Conservation (phyloP, 2,888 invertebrate genomes). For the Netelia fuscicornis region DNA sequence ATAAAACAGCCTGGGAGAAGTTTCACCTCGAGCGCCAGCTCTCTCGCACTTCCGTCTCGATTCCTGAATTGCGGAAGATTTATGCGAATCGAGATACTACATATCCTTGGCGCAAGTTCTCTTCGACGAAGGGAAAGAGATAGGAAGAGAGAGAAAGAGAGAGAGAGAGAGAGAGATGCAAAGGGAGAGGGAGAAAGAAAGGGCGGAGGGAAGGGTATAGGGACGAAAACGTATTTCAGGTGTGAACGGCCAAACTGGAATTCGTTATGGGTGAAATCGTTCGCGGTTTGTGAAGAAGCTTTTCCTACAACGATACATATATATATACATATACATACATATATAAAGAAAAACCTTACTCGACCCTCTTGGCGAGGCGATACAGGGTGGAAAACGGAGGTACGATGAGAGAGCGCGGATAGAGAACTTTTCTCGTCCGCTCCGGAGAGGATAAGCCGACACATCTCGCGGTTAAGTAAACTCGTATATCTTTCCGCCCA, state of each 20-base stretch:
- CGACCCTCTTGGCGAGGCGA: slow-evolving; percentile 31
- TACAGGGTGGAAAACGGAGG: background rate
- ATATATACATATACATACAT: background rate
- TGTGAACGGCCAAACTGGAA: slow-evolving; percentile 67
- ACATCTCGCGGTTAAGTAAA: slow-evolving; percentile 49
- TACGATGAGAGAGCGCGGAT: slow-evolving; percentile 16
- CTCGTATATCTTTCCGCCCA: slow-evolving; percentile 44
- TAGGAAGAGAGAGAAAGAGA: slow-evolving; percentile 1
- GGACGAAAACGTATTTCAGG: slow-evolving; percentile 74
- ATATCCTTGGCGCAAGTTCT: slow-evolving; percentile 49
- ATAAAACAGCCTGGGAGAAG: slow-evolving; percentile 34
- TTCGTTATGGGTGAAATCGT: slow-evolving; percentile 68
- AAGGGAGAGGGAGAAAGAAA: background rate
- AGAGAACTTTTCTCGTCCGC: slow-evolving; percentile 44
- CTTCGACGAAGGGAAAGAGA: slow-evolving; percentile 41
- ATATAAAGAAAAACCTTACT: slow-evolving; percentile 46
- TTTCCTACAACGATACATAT: slow-evolving; percentile 47
- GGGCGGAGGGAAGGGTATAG: slow-evolving; percentile 70
- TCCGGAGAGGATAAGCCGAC: slow-evolving; percentile 48
- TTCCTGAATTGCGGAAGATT: slow-evolving; percentile 77
- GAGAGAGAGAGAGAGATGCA: background rate
- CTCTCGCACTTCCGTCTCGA: slow-evolving; percentile 64
- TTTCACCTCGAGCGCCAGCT: slow-evolving; percentile 44
- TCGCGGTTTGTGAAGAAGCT: slow-evolving; percentile 68
- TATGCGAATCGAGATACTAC: slow-evolving; percentile 79